Base-by-base conservation (phyloP, 2,797 vertebrate species). In the Malurus splendens region DNA sequence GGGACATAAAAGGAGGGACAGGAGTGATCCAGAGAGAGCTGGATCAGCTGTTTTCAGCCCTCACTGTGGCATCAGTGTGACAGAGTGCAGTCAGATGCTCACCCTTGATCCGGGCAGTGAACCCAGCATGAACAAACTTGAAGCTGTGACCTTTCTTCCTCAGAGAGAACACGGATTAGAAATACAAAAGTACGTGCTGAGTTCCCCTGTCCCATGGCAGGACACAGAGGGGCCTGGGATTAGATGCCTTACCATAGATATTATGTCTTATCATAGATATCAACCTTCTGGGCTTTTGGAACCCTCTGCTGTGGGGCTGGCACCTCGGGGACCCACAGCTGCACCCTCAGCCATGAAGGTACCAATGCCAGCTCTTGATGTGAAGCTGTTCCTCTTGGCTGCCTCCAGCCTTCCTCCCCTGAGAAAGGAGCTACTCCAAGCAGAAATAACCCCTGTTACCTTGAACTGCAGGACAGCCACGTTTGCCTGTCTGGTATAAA, bases 401-500 rank as follows among this genome's bases (percentile, higher is more conserved):
- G 50, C 64, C 67, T 86, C 33, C 56, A 87, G 33, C 39, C 56
- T 74, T 79, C 45, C 30, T 86, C 74, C 76, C 67, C 61, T 77
- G 54, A 94, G 80, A 90, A 83, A 75, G 90, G 52, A 91, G 39
- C 66, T 62, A 60, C 65, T 91, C 24, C 6, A 74, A 88, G 89
- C 87, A 91, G 85, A 90, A 87, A 80, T 70, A 91, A 93, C 52
- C 66, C 54, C n/a, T 52, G 61, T 89, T 92, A 89, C 82, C 87
- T 89, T 89, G 89, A 93, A 74, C 92, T 89, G 44, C 44, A 73
- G 45, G 36, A 42, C 57, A 80, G 28, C 88, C 60, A 72, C 0
- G 0, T 78, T 89, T 83, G 76, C 90, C 56, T 91, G 79, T 27
- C 84, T 68, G 77, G 65, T 94, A 94, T 95, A 96, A 96, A 95